Evolutionary conservation across 2,113 vertebrate species (phyloP).

Genomic region (Dicaeum eximium): DNA sequence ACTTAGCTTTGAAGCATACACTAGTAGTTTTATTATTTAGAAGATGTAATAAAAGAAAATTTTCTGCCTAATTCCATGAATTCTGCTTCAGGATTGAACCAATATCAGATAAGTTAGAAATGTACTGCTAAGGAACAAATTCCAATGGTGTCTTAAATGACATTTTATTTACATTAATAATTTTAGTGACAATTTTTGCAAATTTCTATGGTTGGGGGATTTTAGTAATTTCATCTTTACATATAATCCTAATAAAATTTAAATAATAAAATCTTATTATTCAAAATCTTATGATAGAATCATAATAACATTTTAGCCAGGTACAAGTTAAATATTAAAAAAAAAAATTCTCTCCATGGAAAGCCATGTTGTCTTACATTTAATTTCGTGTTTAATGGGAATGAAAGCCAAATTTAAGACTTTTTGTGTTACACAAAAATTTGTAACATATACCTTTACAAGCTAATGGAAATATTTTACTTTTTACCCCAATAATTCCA

Average conservation of each 20-base stretch:
- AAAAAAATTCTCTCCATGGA: background rate
- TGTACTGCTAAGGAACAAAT: background rate
- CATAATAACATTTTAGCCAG: background rate
- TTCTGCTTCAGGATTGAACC: background rate
- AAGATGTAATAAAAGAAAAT: background rate
- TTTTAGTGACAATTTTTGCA: background rate
- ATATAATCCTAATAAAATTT: background rate
- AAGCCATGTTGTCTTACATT: background rate
- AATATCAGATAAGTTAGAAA: background rate
- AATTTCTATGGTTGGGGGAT: accelerated
- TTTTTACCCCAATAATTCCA: background rate
- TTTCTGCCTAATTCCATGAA: background rate
- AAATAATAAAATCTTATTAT: no score
- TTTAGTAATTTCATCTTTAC: background rate
- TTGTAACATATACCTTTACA: background rate
- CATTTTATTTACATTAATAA: background rate
- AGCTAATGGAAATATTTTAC: background rate
- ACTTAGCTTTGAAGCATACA: background rate
- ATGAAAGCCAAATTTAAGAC: background rate
- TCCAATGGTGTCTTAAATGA: background rate
- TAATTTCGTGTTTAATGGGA: background rate
- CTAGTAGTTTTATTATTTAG: background rate
- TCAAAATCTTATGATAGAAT: no score
- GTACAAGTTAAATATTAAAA: background rate
- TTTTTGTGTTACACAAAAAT: background rate